phyloP scores from a whole-genome alignment of 1,140 invertebrate genomes.

The Cotesia vestalis region DNA sequence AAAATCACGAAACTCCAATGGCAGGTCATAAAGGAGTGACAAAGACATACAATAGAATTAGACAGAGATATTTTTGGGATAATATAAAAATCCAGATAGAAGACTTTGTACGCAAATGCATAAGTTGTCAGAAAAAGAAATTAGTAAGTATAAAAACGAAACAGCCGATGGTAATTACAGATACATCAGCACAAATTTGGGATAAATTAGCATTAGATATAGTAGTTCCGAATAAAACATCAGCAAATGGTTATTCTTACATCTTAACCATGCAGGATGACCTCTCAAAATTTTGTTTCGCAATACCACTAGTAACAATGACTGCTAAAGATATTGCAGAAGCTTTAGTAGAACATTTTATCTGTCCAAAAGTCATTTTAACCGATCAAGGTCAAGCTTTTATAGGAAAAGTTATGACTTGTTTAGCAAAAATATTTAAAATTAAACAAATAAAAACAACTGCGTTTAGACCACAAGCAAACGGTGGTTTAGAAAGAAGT shows the following conservation, averaged over 20 bases:
- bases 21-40: slow-evolving; percentile 42
- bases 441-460: slow-evolving; percentile 42
- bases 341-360: slow-evolving; percentile 40
- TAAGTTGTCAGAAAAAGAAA: neutral
- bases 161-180: slow-evolving; percentile 34
- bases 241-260: slow-evolving; percentile 34
- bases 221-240: slow-evolving; percentile 22
- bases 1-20: slow-evolving; percentile 30
- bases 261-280: slow-evolving; percentile 44
- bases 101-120: too few species aligned
- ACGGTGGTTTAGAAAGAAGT: slow-evolving; percentile 44
- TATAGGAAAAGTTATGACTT: slow-evolving; percentile 38
- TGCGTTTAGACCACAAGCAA: slow-evolving; percentile 44
- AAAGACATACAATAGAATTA: slow-evolving; percentile 36
- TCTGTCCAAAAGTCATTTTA: slow-evolving; percentile 45
- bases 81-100: too few species aligned
- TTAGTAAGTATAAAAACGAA: slow-evolving; percentile 12
- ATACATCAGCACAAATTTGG: slow-evolving; percentile 35
- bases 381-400: slow-evolving; percentile 50
- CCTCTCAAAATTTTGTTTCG: slow-evolving; percentile 46
- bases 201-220: slow-evolving; percentile 39
- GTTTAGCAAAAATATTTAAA: slow-evolving; percentile 43
- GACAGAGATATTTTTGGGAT: slow-evolving; percentile 35
- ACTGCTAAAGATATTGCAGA: slow-evolving; percentile 41
- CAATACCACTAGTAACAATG: slow-evolving; percentile 38